Percentiles rank a stretch among this genome's conserved stretches.
Evolutionary conservation across 2,888 invertebrate genomes (phyloP).

Genomic region (Pristionchus exspectatus): DNA sequence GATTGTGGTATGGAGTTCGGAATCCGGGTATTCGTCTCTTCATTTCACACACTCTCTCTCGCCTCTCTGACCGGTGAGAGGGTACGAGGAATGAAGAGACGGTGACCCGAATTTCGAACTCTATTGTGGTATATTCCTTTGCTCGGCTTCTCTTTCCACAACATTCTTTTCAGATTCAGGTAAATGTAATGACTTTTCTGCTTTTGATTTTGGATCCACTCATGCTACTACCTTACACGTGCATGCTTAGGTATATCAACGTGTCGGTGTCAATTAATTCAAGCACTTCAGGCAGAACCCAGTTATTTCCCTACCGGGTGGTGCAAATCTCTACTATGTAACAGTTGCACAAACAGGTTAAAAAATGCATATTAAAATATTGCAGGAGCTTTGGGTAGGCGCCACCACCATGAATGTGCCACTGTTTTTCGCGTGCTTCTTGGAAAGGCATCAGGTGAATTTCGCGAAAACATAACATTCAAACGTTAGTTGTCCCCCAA

Average conservation of each 20-base stretch:
- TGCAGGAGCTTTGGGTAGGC: neutral
- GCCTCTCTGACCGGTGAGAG: too few relatives aligned
- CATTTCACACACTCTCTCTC: too few relatives aligned
- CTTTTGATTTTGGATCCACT: neutral
- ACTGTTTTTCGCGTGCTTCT: neutral
- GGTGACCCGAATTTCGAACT: too few relatives aligned
- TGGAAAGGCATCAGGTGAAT: neutral
- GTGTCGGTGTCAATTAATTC: neutral
- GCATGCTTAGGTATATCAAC: neutral
- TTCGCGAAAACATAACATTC: neutral
- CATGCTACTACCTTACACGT: neutral
- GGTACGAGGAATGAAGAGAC: too few relatives aligned
- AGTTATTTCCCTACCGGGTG: neutral
- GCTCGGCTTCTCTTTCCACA: neutral
- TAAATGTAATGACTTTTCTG: neutral
- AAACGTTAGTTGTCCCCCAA: too few relatives aligned
- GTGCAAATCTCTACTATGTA: neutral
- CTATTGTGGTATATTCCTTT: too few relatives aligned
- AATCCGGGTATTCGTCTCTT: too few relatives aligned
- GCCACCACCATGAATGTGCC: neutral
- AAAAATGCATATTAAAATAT: too few relatives aligned
- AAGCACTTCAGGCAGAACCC: neutral
- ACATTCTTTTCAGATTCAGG: neutral
- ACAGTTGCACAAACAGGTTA: neutral
- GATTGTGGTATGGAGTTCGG: neutral